These are phyloP conservation scores for Drosophila histrio DNA, from an alignment of 2,888 invertebrate species.

Conservation along the genomic window DNA sequence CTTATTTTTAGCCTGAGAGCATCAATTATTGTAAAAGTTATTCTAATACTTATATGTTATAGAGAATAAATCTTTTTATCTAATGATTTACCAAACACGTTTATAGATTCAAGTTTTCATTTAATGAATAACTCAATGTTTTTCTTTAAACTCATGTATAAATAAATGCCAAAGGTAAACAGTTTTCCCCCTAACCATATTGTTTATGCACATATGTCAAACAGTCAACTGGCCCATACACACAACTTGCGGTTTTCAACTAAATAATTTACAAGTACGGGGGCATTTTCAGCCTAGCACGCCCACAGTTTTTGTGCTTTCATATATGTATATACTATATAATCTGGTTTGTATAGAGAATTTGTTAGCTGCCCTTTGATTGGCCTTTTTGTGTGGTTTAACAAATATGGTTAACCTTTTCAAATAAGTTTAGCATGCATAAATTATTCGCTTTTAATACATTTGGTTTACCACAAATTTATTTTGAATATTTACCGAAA, in stretches of 20 bases:
- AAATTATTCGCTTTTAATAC: constrained; percentile 35
- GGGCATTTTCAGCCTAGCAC: neutral
- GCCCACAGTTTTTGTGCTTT: neutral
- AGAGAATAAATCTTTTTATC: neutral
- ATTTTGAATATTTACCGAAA: constrained; percentile 9
- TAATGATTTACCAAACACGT: neutral
- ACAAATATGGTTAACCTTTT: constrained; percentile 42
- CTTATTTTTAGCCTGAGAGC: neutral
- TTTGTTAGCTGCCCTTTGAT: neutral
- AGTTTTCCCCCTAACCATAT: neutral
- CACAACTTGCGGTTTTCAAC: constrained; percentile 4
- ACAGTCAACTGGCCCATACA: neutral
- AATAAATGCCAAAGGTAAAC: neutral
- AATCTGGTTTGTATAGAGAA: neutral
- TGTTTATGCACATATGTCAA: constrained; percentile 15
- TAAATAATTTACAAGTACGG: constrained; percentile 19
- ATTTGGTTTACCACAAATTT: constrained; percentile 27
- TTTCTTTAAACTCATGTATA: neutral
- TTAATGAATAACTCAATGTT: neutral
- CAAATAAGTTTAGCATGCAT: constrained; percentile 39
- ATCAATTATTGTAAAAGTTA: too few species aligned
- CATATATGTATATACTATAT: neutral
- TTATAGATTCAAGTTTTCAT: neutral
- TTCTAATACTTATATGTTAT: neutral
- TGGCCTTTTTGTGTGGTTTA: constrained; percentile 21